A percentile compares a stretch with the other conserved stretches of the same genome.
Conservation (phyloP, 2,113 vertebrate species). For the Dasyprocta punctata region DNA sequence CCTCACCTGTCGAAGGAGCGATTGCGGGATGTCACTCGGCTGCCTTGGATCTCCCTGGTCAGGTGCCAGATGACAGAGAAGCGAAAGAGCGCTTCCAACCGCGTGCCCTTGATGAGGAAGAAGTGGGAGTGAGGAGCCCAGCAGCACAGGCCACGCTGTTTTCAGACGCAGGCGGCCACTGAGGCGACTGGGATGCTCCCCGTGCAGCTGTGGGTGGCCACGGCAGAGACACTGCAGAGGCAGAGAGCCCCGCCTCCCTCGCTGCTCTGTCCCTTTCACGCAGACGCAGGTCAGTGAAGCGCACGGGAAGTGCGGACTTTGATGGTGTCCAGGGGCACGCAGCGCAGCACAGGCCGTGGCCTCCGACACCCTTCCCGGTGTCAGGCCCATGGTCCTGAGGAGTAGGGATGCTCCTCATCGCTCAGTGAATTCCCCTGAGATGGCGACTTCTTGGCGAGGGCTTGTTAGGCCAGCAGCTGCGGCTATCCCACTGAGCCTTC, state of each 20-base stretch:
- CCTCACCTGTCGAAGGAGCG: constrained; percentile 96
- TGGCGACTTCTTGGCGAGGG: rapidly evolving
- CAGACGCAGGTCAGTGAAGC: rapidly evolving
- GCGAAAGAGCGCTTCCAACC: constrained; percentile 94
- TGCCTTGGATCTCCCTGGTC: constrained; percentile 95
- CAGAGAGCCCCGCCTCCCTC: rapidly evolving
- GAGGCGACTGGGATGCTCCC: no score
- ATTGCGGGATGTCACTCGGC: constrained; percentile 92
- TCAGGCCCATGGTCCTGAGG: not conserved
- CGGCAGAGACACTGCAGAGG: not conserved
- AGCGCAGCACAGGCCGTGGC: rapidly evolving
- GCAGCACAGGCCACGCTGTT: rapidly evolving
- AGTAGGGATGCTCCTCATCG: not conserved
- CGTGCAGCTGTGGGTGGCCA: rapidly evolving
- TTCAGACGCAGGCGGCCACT: rapidly evolving
- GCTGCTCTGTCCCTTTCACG: not conserved
- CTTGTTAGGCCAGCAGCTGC: not conserved
- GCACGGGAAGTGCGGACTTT: rapidly evolving
- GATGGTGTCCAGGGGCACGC: not conserved
- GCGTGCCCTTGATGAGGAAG: constrained; percentile 86
- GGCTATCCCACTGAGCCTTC: not conserved
- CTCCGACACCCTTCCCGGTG: no score
- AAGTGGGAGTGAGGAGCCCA: not conserved
- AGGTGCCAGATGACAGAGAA: constrained; percentile 99
- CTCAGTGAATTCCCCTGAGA: not conserved